Conservation (phyloP, 2,888 invertebrate genomes). For the Meiosimyza decipiens region DNA sequence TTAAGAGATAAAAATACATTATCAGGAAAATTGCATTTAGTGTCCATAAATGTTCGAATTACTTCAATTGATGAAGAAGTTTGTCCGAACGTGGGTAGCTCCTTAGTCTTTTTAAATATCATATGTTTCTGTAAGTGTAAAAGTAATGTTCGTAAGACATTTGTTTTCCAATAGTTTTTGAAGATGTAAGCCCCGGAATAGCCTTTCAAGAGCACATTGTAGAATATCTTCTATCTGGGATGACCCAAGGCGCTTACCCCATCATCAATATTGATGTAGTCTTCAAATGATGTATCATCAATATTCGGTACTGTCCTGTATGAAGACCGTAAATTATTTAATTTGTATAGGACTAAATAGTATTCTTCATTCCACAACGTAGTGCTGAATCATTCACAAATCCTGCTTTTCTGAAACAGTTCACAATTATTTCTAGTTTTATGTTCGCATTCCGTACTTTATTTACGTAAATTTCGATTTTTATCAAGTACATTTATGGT, state of each 20-base stretch:
- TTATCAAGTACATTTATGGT: slow-evolving; percentile 25
- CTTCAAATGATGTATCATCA: slow-evolving; percentile 31
- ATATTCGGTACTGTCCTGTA: slow-evolving; percentile 37
- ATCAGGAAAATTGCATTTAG: not conserved
- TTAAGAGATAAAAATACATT: not conserved
- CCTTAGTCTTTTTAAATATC: slow-evolving; percentile 16
- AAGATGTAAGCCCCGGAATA: not conserved
- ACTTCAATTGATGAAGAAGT: not conserved
- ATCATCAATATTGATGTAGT: slow-evolving; percentile 33
- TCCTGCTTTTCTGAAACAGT: slow-evolving; percentile 20
- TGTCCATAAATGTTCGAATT: not conserved
- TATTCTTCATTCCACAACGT: slow-evolving; percentile 30
- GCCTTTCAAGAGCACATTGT: slow-evolving; percentile 19
- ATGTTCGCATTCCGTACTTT: slow-evolving; percentile 18
- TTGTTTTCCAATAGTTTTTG: slow-evolving; percentile 3
- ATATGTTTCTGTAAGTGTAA: slow-evolving; percentile 25
- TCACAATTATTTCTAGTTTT: slow-evolving; percentile 24
- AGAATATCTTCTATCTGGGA: slow-evolving; percentile 37
- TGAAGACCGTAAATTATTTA: slow-evolving; percentile 23
- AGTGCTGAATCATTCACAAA: slow-evolving; percentile 27
- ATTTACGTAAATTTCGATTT: slow-evolving; percentile 14
- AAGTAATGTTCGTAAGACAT: not conserved
- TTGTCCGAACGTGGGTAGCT: not conserved
- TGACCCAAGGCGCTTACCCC: slow-evolving; percentile 25
- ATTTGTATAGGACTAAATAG: slow-evolving; percentile 29